A percentile compares a stretch with the other conserved stretches of the same genome.
These are phyloP conservation scores for Bruchidius siliquastri DNA, from an alignment of 2,888 invertebrate genomes.

Conservation along the genomic window DNA sequence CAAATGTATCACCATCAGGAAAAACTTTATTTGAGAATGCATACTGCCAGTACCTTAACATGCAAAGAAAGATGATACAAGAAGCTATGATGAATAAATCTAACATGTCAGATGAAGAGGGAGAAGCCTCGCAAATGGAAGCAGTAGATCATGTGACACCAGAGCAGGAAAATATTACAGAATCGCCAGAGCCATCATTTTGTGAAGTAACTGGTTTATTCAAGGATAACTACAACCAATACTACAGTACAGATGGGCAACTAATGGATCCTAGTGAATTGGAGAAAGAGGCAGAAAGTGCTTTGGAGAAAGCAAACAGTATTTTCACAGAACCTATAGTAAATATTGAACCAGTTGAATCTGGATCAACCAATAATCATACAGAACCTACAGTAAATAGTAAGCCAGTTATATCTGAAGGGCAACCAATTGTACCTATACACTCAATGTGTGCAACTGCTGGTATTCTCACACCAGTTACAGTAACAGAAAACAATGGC, in stretches of 20 bases:
- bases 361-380: too few relatives aligned
- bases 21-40: too few relatives aligned
- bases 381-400: too few relatives aligned
- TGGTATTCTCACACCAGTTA: background rate
- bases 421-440: background rate
- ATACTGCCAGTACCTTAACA: too few relatives aligned
- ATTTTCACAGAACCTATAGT: background rate
- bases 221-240: conserved; percentile 8
- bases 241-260: conserved; percentile 7
- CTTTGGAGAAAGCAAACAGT: background rate
- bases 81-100: too few relatives aligned
- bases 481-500: background rate
- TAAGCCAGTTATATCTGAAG: too few relatives aligned
- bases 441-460: background rate
- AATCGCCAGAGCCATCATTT: background rate
- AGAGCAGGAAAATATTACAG: background rate
- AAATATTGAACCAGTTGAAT: too few relatives aligned
- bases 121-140: too few relatives aligned
- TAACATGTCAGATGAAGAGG: too few relatives aligned
- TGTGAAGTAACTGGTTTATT: conserved; percentile 13
- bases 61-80: too few relatives aligned
- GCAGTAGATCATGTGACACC: too few relatives aligned
- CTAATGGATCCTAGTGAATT: conserved; percentile 1
- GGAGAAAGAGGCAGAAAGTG: background rate
- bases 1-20: too few relatives aligned